Evolutionary conservation across 2,888 invertebrate genomes (phyloP), one percentile per base, ranked within the genome.

Genomic region (Stenichneumon culpator): DNA sequence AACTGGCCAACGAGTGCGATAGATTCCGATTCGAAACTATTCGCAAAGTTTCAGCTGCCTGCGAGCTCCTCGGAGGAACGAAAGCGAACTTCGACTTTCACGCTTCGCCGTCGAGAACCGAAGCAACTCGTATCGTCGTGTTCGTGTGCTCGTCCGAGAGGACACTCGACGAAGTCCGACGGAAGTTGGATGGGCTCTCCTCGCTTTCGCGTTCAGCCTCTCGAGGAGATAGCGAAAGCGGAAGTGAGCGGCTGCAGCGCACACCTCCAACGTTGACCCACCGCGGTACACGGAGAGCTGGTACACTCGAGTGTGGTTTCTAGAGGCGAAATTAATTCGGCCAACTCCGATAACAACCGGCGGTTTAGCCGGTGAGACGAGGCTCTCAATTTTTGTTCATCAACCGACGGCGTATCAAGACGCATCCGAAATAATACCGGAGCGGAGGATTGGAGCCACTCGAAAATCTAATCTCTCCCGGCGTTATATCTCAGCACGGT

Each of bases 161-260:
- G 44, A 67, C 72, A 63, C 82, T 84, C 69, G 78, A 73, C 39
- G 54, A 84, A 74, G 78, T 78, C 54, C n/a, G 25, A 73, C 70
- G 65, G 32, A 72, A 80, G 75, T 80, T 80, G 77, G 54, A 63
- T 50, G 57, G 57, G 22, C 69, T 74, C 63, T 63, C 79, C 28
- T 73, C 25, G 57, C 36, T n/a, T 50, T 39, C 52, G 19, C 44
- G 22, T 25, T 69, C 28, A 25, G 25, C 14, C 57, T 1, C 9
- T 11, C 57, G 57, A 57, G 11, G 25, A 57, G 57, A 57, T 57
- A 57, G 57, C 22, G 25, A 57, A 11, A 57, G 22, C 22, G 57
- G 57, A 57, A 57, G 25, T 25, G 22, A 57, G 25, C 57, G 25
- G 44, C 44, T 44, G 44, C 44, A 57, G 14, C 57, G 57, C 57